These are phyloP conservation scores for Sphinx pinastri DNA, from an alignment of 2,888 invertebrate genomes.

Conservation along the genomic window DNA sequence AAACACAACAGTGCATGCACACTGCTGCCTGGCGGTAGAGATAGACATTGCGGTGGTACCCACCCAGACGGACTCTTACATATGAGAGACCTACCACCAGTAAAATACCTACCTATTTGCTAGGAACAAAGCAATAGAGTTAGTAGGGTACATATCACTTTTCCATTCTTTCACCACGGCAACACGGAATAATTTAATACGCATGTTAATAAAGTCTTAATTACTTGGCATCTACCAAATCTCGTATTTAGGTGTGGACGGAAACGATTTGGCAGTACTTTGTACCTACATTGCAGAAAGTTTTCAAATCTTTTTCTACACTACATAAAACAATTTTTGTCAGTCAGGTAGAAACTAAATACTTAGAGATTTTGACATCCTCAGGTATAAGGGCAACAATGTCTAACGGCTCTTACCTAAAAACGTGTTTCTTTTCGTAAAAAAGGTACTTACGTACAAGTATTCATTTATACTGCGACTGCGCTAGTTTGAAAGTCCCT, in stretches of 20 bases:
- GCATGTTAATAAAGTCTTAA: not conserved
- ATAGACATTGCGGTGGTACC: too few relatives aligned
- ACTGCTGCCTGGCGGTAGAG: too few relatives aligned
- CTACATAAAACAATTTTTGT: not conserved
- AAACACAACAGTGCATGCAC: too few relatives aligned
- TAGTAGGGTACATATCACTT: too few relatives aligned
- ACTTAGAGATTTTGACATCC: not conserved
- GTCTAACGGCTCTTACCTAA: not conserved
- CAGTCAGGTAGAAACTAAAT: not conserved
- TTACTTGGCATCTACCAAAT: constrained; percentile 12
- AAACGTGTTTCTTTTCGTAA: too few relatives aligned
- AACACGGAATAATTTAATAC: constrained; percentile 7
- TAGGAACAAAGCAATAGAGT: too few relatives aligned
- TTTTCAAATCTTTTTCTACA: not conserved
- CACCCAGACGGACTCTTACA: too few relatives aligned
- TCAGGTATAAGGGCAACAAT: not conserved
- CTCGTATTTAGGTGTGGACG: constrained; percentile 1
- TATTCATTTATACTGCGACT: too few relatives aligned
- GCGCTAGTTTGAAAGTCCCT: too few relatives aligned
- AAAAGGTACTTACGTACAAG: too few relatives aligned
- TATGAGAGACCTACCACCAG: too few relatives aligned
- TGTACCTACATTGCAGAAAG: not conserved
- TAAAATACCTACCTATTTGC: too few relatives aligned
- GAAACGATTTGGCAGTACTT: constrained; percentile 9
- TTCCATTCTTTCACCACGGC: not conserved